A percentile compares a stretch with the other conserved stretches of the same genome.
Conservation (phyloP, 2,888 invertebrate species). For the Macrosiphum euphorbiae region DNA sequence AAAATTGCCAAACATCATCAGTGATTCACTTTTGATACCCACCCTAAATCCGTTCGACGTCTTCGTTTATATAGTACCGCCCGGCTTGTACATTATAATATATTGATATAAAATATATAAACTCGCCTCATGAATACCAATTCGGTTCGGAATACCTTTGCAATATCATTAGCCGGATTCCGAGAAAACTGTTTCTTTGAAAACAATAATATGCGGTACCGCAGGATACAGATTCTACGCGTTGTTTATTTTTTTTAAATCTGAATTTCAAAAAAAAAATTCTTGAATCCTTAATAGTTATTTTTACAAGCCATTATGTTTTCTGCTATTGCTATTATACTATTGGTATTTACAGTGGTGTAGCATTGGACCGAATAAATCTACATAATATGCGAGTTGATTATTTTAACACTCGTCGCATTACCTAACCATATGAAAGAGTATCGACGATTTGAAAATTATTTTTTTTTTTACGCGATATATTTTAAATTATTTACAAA, state of each 20-base stretch:
- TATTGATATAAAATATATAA: constrained; percentile 19
- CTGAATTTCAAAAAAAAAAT: constrained; percentile 34
- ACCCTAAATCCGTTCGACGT: constrained; percentile 17
- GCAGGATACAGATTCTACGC: background rate
- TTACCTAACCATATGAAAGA: background rate
- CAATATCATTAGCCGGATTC: constrained; percentile 52
- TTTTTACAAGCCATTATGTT: background rate
- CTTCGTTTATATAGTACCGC: constrained; percentile 20
- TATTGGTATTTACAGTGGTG: background rate
- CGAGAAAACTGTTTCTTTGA: constrained; percentile 12
- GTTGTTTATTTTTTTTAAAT: background rate
- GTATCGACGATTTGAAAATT: background rate
- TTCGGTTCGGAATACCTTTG: constrained; percentile 37
- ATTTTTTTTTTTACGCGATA: background rate
- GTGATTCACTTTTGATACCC: constrained; percentile 33
- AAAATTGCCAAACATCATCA: constrained; percentile 3
- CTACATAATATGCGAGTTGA: background rate
- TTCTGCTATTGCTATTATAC: background rate
- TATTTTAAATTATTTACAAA: background rate
- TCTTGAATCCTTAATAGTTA: background rate
- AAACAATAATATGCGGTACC: constrained; percentile 18
- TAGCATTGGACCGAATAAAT: background rate
- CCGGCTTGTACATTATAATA: background rate
- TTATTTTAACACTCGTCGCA: background rate
- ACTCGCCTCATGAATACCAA: constrained; percentile 38